Conservation (phyloP, 2,888 invertebrate species). For the Conops quadrifasciatus region DNA sequence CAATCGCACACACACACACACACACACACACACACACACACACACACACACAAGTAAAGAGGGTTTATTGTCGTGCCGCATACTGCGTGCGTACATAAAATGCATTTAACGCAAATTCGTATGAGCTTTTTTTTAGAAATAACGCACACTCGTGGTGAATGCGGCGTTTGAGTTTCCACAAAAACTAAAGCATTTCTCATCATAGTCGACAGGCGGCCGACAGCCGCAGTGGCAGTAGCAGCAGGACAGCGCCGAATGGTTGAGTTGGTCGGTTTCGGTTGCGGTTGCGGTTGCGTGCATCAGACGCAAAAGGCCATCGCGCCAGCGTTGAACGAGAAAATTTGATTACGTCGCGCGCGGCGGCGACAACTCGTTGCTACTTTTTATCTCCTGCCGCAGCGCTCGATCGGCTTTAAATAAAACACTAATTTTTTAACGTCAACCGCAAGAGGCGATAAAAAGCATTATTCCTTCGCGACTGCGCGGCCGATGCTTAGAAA, state of each 20-base stretch:
- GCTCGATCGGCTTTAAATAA: not conserved
- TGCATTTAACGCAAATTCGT: not conserved
- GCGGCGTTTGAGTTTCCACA: not conserved
- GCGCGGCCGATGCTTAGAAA: not conserved
- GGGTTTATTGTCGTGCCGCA: too few species aligned
- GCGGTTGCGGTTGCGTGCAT: not conserved
- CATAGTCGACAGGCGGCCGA: too few species aligned
- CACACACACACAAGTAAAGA: too few species aligned
- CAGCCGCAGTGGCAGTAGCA: too few species aligned
- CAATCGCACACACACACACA: not conserved
- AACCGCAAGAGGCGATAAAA: not conserved
- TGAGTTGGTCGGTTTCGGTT: too few species aligned
- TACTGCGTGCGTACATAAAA: not conserved
- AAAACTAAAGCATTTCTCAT: not conserved
- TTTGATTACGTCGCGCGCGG: slow-evolving; percentile 9
- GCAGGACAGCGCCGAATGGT: too few species aligned
- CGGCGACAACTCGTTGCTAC: slow-evolving; percentile 6
- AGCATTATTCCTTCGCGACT: not conserved
- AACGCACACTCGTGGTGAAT: not conserved
- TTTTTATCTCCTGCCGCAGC: not conserved
- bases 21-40: too few species aligned
- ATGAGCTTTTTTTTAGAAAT: not conserved
- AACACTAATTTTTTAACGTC: slow-evolving; percentile 14
- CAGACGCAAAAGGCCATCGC: not conserved
- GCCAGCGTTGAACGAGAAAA: not conserved